phyloP scores from a whole-genome alignment of 2,888 invertebrate species.

The Noctua janthina region DNA sequence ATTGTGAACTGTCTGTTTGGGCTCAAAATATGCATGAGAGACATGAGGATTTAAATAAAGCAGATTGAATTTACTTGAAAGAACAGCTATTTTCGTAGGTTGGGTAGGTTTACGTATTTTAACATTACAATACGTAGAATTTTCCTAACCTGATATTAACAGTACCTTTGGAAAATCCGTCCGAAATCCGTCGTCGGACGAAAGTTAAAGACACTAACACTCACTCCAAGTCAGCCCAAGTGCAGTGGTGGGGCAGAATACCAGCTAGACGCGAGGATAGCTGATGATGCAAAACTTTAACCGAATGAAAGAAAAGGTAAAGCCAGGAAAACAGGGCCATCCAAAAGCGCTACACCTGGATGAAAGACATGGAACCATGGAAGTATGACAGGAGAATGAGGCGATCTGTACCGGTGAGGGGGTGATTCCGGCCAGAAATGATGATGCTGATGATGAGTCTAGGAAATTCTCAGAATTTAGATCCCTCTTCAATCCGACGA shows the following conservation, averaged over 20 bases:
- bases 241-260: not conserved
- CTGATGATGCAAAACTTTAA: not conserved
- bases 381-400: no score
- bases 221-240: not conserved
- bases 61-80: not conserved
- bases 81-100: not conserved
- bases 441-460: not conserved
- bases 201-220: not conserved
- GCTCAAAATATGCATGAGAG: not conserved
- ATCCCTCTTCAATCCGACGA: not conserved
- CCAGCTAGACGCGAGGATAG: not conserved
- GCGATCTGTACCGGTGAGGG: not conserved
- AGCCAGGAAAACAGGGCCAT: not conserved
- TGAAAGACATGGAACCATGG: no score
- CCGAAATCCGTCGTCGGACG: not conserved
- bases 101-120: not conserved
- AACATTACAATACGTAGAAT: not conserved
- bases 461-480: not conserved
- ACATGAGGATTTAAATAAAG: not conserved
- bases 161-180: not conserved
- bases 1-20: conserved; percentile 28
- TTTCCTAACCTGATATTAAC: not conserved
- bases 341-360: not conserved
- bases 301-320: not conserved
- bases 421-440: not conserved